A percentile compares a stretch with the other conserved stretches of the same genome.
Evolutionary conservation across 2,797 vertebrate genomes (phyloP).

Genomic region (Balearica regulorum): DNA sequence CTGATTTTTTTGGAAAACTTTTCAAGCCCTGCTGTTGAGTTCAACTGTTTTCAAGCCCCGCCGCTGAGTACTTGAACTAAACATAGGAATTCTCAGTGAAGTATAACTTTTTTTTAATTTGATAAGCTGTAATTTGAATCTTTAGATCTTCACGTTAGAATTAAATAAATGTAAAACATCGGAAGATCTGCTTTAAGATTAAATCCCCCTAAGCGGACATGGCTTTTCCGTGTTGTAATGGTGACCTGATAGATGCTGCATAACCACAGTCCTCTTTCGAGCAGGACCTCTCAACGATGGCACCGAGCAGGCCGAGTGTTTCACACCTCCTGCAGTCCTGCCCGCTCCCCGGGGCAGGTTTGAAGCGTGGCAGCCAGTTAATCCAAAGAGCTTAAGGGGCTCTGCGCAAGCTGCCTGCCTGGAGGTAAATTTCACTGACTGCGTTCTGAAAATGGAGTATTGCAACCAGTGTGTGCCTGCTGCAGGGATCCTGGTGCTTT

Average conservation of each 20-base stretch:
- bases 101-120: neutral
- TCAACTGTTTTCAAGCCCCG: neutral
- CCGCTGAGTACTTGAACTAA: neutral
- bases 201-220: neutral
- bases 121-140: neutral
- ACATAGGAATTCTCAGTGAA: neutral
- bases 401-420: accelerated
- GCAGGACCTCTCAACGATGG: neutral
- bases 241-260: neutral
- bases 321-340: neutral
- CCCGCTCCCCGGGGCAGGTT: neutral
- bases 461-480: neutral
- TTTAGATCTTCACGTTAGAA: neutral
- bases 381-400: no score
- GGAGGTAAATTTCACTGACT: neutral
- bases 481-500: neutral
- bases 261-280: neutral
- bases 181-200: neutral
- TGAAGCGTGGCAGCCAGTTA: neutral
- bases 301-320: accelerated
- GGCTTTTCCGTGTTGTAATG: neutral
- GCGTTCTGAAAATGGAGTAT: neutral
- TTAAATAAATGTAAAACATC: neutral
- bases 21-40: accelerated
- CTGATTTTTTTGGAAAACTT: neutral